These are phyloP conservation scores for Scaptomyza polygonia DNA, from an alignment of 2,888 invertebrate genomes.

Conservation along the genomic window DNA sequence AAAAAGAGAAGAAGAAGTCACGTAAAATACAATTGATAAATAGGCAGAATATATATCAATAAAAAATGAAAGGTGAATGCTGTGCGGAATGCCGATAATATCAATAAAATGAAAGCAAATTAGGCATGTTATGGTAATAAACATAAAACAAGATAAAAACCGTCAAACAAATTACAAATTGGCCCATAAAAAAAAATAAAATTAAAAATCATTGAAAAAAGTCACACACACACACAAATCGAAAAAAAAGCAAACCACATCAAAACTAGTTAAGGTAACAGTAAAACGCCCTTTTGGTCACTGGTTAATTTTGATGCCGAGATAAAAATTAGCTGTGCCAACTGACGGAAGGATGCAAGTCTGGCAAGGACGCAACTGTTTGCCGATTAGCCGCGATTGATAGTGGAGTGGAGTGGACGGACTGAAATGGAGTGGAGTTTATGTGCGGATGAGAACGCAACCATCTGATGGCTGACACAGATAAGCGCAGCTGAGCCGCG, in stretches of 20 bases:
- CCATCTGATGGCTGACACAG: conserved; percentile 66
- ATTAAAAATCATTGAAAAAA: conserved; percentile 40
- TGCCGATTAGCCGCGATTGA: conserved; percentile 50
- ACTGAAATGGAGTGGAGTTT: conserved; percentile 23
- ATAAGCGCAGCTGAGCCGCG: conserved; percentile 66
- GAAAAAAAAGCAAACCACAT: conserved; percentile 27
- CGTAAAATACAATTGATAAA: conserved; percentile 23
- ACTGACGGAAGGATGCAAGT: conserved; percentile 25
- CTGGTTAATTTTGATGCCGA: conserved; percentile 66
- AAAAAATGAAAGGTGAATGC: not conserved
- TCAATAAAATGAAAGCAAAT: conserved; percentile 37
- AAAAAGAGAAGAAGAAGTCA: conserved; percentile 26
- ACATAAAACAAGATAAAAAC: conserved; percentile 22
- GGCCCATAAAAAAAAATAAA: conserved; percentile 55
- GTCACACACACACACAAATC: conserved; percentile 19
- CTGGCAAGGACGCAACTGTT: conserved; percentile 37
- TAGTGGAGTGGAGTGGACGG: conserved; percentile 36
- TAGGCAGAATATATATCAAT: conserved; percentile 17
- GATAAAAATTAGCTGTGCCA: conserved; percentile 56
- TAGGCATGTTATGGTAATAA: conserved; percentile 38
- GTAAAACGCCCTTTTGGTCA: conserved; percentile 56
- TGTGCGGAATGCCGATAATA: not conserved
- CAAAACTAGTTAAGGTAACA: conserved; percentile 54
- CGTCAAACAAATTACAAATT: conserved; percentile 48
- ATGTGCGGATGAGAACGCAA: conserved; percentile 51